Base-by-base conservation (phyloP, 1,140 invertebrate genomes). In the Oncopeltus fasciatus region DNA sequence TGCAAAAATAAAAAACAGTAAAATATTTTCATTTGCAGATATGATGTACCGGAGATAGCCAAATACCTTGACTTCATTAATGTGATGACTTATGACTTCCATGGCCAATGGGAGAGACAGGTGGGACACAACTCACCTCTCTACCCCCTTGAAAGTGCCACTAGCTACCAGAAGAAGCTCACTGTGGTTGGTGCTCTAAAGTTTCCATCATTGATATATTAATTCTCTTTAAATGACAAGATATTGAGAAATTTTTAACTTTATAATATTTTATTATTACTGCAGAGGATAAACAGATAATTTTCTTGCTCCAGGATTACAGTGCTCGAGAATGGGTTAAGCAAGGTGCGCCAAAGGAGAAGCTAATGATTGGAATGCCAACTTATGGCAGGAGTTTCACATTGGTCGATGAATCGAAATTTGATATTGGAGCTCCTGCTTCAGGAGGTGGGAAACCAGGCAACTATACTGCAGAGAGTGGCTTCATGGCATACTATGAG, bases 301-400 rank as follows among this genome's bases (percentile, higher is more conserved):
- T 27, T 26, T 26, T 53, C 1, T 66, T 56, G 64, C 68, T 70
- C 51, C 69, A 91, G 88, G 90, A 94, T 72, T 93, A 83, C 69
- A 92, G 90, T 65, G 90, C 91, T 0, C 80, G 87, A 14, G 90
- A 95, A 74, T 96, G 93, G 93, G 84, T 92, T 0, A 88, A 90
- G 68, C 87, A 92, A 74, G 95, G 94, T 38, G 92, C 92, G 4
- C 92, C 94, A 0, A 92, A 89, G 71, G 88, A 95, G 72, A 98
- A 98, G 74, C 76, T 98, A 0, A 86, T 95, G 78, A 88, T 98
- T 59, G 94, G 94, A 61, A 90, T 95, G 83, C 88, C 93, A 5
- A 95, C 90, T 0, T 97, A 96, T 70, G 95, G 95, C 18, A 79
- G 92, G 60, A 92, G 90, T 2, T 99, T 97, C 74, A 94, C 90